Conservation (phyloP, 2,797 vertebrate species). For the Rousettus madagascariensis region DNA sequence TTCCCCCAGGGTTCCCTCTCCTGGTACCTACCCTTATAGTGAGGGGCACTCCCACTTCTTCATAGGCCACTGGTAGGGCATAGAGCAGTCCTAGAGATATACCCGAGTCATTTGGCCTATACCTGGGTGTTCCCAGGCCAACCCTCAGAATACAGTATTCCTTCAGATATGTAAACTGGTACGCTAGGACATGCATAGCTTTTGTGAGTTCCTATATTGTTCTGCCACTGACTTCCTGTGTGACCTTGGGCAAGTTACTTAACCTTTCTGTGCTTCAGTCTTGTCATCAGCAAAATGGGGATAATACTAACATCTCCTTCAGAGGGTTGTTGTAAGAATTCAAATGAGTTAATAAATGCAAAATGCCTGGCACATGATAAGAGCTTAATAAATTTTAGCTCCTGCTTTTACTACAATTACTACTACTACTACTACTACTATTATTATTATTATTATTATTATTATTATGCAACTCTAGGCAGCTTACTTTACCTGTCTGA, state of each 20-base stretch:
- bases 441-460: too few species aligned
- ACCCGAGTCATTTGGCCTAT: not conserved
- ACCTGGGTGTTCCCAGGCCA: not conserved
- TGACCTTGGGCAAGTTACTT: not conserved
- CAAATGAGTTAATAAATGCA: not conserved
- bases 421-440: not conserved
- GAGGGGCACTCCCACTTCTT: not conserved
- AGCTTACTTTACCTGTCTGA: not conserved
- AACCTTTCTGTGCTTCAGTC: not conserved
- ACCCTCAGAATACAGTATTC: not conserved
- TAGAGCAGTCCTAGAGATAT: not conserved
- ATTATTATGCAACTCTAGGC: not conserved
- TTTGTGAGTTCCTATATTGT: not conserved
- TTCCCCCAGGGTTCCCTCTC: rapidly evolving
- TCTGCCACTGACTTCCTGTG: not conserved
- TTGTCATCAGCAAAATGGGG: not conserved
- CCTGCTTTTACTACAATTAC: not conserved
- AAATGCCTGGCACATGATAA: not conserved
- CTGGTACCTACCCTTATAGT: not conserved
- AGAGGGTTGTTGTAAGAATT: not conserved
- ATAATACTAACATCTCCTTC: not conserved
- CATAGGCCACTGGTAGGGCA: not conserved
- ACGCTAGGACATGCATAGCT: not conserved
- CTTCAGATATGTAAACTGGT: not conserved
- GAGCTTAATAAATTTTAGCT: not conserved